Evolutionary conservation across 2,797 vertebrate genomes (phyloP), one percentile per base, ranked within the genome.

Genomic region (Pipistrellus pygmaeus): DNA sequence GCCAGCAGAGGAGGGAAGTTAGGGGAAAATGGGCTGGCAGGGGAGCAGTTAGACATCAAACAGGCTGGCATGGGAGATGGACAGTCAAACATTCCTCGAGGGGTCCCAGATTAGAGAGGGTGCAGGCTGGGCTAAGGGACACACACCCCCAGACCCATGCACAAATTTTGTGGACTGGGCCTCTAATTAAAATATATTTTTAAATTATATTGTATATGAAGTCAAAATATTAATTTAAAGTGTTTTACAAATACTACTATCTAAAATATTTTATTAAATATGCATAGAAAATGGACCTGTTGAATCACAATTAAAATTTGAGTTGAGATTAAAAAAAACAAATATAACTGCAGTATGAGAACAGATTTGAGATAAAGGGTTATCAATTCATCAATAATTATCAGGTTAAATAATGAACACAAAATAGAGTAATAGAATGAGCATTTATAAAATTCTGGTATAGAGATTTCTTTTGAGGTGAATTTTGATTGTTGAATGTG

Each of bases 221-320:
- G 53, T 57, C 48, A 17, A 62, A 30, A 76, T 76, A 60, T 71
- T 48, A 85, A 85, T 64, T 73, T 46, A 46, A 90, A 81, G 6
- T 76, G 5, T 6, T 76, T 72, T 71, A 71, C 2, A 71, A 86
- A 62, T n/a, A n/a, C 4, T 60, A 6, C 18, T 69, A 62, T 30
- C 23, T 44, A 93, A 85, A 77, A 66, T 41, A 62, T 69, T 86
- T 23, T 62, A 46, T 68, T 75, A 85, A 93, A 77, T 86, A 90
- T 86, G 21, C 11, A 71, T 38, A 86, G 76, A 53, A 82, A 53
- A 64, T 46, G 53, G 13, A 60, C 23, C 2, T 46, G 3, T 23
- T 82, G 11, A 90, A 82, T 76, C 12, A 51, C 57, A 90, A 38
- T 60, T 71, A 86, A 88, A 60, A 55, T 44, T 72, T 72, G 8